Base-by-base conservation (phyloP, 2,797 vertebrate species). In the Paedocypris micromegethes region DNA sequence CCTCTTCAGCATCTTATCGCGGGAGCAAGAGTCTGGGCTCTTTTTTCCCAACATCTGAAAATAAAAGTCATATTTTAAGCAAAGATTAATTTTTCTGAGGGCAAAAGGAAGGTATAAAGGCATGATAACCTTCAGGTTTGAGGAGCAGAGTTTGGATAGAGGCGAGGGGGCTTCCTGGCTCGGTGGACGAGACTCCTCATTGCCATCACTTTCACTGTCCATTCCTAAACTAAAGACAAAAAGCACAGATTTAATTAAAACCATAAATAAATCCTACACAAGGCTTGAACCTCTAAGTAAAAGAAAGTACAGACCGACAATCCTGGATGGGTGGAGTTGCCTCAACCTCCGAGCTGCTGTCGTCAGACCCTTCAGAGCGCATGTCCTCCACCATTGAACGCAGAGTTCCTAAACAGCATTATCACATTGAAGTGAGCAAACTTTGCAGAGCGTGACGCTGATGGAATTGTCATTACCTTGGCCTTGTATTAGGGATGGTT, bases 341-440 rank as follows among this genome's bases (percentile, higher is more conserved):
- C 80, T 92, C 95, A 66, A 96, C 95, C n/a, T 94, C 96, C 0
- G 95, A 96, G 58, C 92, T 96, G 80, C 92, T 96, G 86, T 97
- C 94, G 0, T 98, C 95, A 0, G 94, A 96, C 73, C 94, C 94
- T 64, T 94, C 95, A 0, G 94, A 97, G 81, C 91, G 94, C 77
- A 97, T 91, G 72, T 94, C 92, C 75, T 95, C 94, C 78, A 98
- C 96, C 95, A 97, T 98, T 50, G 94, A 94, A 69, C 94, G 91
- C 56, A 97, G 84, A 0, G 95, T 91, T 2, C 88, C 89, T 91
- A 75, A 75, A 55, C 9, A 63, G 53, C 61, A 50, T 6, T 43
- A 54, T 60, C 4, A 60, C 46, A 54, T 61, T 64, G 37, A 57
- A 5, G 23, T 23, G 23, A 23, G 2, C 23, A 51, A 50, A 63